Evolutionary conservation across 2,888 invertebrate species (phyloP).

Genomic region (Epinotia demarniana): DNA sequence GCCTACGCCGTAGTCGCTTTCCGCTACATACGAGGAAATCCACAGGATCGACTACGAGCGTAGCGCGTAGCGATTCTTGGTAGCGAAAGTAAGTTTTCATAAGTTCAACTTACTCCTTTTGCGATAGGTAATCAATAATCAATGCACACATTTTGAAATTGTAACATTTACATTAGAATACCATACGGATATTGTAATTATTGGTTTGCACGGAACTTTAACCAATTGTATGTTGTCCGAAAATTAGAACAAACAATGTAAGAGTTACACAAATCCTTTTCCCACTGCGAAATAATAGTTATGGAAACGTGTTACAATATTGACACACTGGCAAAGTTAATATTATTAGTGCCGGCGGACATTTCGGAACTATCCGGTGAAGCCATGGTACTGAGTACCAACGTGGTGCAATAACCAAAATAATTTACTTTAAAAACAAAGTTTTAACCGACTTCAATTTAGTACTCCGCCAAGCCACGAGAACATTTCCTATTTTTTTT

Average conservation of each 20-base stretch:
- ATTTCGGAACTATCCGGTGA: conserved; percentile 26
- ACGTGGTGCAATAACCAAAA: background rate
- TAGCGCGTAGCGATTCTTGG: too few relatives aligned
- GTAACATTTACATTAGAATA: background rate
- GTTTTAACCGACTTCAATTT: too few relatives aligned
- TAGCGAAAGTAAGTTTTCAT: too few relatives aligned
- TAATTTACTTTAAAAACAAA: too few relatives aligned
- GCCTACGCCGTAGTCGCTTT: too few relatives aligned
- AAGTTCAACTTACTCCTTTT: too few relatives aligned
- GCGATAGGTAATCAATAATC: too few relatives aligned
- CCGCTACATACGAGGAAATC: too few relatives aligned
- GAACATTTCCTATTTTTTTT: too few relatives aligned
- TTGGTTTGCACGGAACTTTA: conserved; percentile 4
- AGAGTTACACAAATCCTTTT: conserved; percentile 25
- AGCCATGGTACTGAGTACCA: background rate
- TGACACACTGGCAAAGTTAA: conserved; percentile 14
- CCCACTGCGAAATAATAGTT: conserved; percentile 18
- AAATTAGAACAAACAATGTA: conserved; percentile 16
- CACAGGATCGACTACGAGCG: too few relatives aligned
- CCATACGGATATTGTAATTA: background rate
- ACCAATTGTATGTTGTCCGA: background rate
- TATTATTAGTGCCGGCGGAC: conserved; percentile 19
- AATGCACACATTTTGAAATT: too few relatives aligned
- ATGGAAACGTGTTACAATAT: conserved; percentile 17
- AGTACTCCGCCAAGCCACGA: too few relatives aligned